phyloP scores from a whole-genome alignment of 2,797 vertebrate genomes.

The Loriculus beryllinus region DNA sequence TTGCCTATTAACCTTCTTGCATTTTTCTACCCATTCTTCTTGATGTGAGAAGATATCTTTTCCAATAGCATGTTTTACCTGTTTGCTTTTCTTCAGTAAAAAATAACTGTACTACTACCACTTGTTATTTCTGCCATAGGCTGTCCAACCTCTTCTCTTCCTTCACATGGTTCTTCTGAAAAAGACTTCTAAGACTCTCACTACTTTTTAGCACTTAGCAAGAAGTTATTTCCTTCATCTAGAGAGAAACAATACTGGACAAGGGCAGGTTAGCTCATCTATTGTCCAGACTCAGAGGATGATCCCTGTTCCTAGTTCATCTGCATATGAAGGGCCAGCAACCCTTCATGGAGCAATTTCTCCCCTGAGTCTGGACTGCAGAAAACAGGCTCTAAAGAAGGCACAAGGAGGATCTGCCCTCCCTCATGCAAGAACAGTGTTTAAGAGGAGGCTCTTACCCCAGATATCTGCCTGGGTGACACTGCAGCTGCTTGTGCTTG shows the following conservation, averaged over 20 bases:
- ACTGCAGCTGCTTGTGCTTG: background rate
- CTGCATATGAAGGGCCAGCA: background rate
- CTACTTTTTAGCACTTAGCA: background rate
- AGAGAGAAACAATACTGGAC: background rate
- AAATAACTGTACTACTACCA: background rate
- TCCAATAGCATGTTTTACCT: background rate
- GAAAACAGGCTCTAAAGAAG: background rate
- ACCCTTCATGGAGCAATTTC: background rate
- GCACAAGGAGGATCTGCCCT: background rate
- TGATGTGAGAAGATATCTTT: background rate
- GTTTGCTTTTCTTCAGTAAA: background rate
- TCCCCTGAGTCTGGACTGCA: background rate
- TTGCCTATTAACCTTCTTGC: background rate
- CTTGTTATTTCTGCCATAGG: background rate
- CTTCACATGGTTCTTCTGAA: background rate
- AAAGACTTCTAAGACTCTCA: background rate
- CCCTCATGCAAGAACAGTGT: background rate
- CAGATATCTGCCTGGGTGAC: background rate
- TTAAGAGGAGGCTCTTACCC: background rate
- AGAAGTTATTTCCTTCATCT: background rate
- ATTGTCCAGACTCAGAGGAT: background rate
- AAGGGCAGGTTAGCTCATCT: background rate
- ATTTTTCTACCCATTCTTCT: background rate
- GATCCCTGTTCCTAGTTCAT: background rate
- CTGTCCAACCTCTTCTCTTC: background rate